A percentile compares a stretch with the other conserved stretches of the same genome.
Evolutionary conservation across 2,113 vertebrate species (phyloP).

Genomic region (Carassius auratus): DNA sequence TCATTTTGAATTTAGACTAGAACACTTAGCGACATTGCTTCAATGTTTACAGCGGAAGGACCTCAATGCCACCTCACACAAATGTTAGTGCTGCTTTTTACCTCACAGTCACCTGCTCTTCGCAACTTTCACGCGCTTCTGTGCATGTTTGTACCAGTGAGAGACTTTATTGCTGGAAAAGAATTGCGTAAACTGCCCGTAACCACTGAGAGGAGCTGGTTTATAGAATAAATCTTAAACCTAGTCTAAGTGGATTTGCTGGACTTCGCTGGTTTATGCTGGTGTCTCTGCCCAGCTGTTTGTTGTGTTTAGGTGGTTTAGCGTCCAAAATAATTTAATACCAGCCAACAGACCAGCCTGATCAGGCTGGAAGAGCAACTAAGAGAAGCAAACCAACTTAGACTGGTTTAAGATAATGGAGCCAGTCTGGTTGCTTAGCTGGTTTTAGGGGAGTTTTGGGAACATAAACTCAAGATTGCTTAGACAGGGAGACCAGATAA

Average conservation of each 20-base stretch:
- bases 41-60: slow-evolving; percentile 73
- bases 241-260: not conserved
- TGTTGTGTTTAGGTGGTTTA: not conserved
- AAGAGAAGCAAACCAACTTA: not conserved
- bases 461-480: not conserved
- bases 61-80: slow-evolving; percentile 53
- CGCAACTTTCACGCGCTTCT: slow-evolving; percentile 28
- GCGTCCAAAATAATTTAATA: not conserved
- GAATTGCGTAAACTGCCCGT: not conserved
- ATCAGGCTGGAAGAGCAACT: not conserved
- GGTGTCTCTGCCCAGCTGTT: not conserved
- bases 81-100: slow-evolving; percentile 36
- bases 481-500: not conserved
- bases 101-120: slow-evolving; percentile 33
- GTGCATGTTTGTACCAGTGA: slow-evolving; percentile 46
- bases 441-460: not conserved
- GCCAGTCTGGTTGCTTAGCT: no score
- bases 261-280: not conserved
- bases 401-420: not conserved
- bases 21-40: slow-evolving; percentile 69
- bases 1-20: slow-evolving; percentile 63
- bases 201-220: not conserved
- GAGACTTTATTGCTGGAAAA: not conserved
- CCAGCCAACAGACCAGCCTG: not conserved
- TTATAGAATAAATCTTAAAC: not conserved